A percentile compares a stretch with the other conserved stretches of the same genome.
phyloP scores from a whole-genome alignment of 2,888 invertebrate species.

The Brachyptera putata region DNA sequence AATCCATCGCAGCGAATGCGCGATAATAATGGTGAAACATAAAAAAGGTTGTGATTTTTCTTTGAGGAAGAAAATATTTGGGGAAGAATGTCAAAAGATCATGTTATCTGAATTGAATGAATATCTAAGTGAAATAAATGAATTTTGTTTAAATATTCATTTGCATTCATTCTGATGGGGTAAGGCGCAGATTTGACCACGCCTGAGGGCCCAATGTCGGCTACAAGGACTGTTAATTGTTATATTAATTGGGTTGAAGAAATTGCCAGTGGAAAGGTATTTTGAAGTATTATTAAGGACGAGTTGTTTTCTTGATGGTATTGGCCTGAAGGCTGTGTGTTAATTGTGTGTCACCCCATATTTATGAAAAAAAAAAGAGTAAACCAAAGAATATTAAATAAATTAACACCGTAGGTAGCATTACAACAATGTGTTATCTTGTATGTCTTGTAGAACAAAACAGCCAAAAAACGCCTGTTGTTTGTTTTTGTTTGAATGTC shows the following conservation, averaged over 20 bases:
- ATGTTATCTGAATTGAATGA: conserved; percentile 13
- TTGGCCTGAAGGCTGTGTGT: neutral
- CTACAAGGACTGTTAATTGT: conserved; percentile 10
- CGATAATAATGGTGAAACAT: neutral
- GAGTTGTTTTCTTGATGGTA: conserved; percentile 7
- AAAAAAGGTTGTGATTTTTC: conserved; percentile 18
- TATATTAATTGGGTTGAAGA: conserved; percentile 6
- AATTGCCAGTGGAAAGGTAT: neutral
- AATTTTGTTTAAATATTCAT: conserved; percentile 15
- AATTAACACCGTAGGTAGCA: conserved; percentile 29
- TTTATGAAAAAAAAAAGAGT: conserved; percentile 23
- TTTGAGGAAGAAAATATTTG: neutral
- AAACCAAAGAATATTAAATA: conserved; percentile 26
- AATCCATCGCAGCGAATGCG: conserved; percentile 7
- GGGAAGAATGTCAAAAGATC: neutral
- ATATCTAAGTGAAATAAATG: conserved; percentile 8
- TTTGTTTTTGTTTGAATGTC: conserved; percentile 30
- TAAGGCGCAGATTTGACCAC: neutral
- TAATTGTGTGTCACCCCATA: conserved; percentile 18
- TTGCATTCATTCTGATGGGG: conserved; percentile 7
- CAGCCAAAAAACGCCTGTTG: conserved; percentile 24
- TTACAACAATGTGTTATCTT: conserved; percentile 27
- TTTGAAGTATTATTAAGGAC: neutral
- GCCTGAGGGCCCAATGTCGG: neutral
- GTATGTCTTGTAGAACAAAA: conserved; percentile 27